A percentile compares a stretch with the other conserved stretches of the same genome.
These are phyloP conservation scores for Danio aesculapii DNA, from an alignment of 2,797 vertebrate genomes.

Conservation along the genomic window DNA sequence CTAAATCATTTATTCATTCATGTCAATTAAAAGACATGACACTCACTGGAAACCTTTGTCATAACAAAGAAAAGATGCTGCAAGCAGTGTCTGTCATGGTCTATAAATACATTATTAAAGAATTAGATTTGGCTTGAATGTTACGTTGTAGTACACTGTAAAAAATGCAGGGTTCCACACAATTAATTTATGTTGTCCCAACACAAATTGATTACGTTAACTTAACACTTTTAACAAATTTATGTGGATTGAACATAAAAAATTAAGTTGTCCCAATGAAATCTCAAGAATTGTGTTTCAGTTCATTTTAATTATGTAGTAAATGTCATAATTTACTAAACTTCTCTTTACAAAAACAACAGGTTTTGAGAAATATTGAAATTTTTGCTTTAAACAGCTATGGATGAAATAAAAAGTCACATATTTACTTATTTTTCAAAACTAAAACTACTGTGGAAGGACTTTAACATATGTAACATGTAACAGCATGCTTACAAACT, in stretches of 20 bases:
- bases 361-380: neutral
- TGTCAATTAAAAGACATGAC: neutral
- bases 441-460: neutral
- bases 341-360: slow-evolving; percentile 3
- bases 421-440: neutral
- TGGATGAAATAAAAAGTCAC: neutral
- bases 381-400: neutral
- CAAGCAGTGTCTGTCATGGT: neutral
- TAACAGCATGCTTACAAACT: neutral
- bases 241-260: too few species aligned
- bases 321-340: neutral
- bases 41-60: neutral
- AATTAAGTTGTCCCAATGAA: too few species aligned
- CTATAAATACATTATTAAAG: neutral
- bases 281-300: too few species aligned
- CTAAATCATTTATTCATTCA: neutral
- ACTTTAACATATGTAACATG: slow-evolving; percentile 10
- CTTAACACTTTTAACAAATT: too few species aligned
- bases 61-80: neutral
- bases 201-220: too few species aligned
- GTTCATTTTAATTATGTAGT: too few species aligned
- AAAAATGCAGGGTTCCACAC: too few species aligned
- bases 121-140: neutral
- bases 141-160: neutral
- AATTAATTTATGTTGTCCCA: too few species aligned